Percentiles rank a stretch among this genome's conserved stretches.
phyloP scores from a whole-genome alignment of 2,888 invertebrate genomes.

The Agrotis puta region DNA sequence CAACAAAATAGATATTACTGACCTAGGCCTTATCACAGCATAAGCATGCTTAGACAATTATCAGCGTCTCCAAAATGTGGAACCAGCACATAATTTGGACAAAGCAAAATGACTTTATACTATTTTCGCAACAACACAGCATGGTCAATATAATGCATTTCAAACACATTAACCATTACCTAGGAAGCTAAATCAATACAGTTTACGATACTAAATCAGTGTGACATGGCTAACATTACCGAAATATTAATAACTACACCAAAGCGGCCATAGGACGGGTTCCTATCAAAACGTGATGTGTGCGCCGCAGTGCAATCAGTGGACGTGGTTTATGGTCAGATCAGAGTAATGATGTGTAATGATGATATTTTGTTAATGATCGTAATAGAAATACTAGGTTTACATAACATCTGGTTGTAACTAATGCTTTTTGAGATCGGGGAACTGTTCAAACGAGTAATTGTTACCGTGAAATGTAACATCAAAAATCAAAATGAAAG shows the following conservation, averaged over 20 bases:
- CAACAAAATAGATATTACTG: too few relatives aligned
- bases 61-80: neutral
- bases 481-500: too few relatives aligned
- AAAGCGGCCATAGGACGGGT: slow-evolving; percentile 47
- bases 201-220: slow-evolving; percentile 37
- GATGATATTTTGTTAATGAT: neutral
- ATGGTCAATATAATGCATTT: neutral
- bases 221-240: slow-evolving; percentile 34
- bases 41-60: too few relatives aligned
- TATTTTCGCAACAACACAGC: neutral
- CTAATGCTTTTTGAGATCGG: too few relatives aligned
- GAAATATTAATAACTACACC: slow-evolving; percentile 48
- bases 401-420: too few relatives aligned
- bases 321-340: slow-evolving; percentile 10
- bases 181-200: slow-evolving; percentile 43
- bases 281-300: slow-evolving; percentile 59
- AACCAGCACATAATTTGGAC: neutral
- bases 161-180: neutral
- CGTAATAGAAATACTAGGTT: too few relatives aligned
- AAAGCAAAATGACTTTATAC: neutral
- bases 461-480: too few relatives aligned
- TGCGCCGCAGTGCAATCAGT: slow-evolving; percentile 41
- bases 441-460: too few relatives aligned
- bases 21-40: too few relatives aligned
- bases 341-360: neutral